Base-by-base conservation (phyloP, 2,888 invertebrate species). In the Meliscaeva auricollis region DNA sequence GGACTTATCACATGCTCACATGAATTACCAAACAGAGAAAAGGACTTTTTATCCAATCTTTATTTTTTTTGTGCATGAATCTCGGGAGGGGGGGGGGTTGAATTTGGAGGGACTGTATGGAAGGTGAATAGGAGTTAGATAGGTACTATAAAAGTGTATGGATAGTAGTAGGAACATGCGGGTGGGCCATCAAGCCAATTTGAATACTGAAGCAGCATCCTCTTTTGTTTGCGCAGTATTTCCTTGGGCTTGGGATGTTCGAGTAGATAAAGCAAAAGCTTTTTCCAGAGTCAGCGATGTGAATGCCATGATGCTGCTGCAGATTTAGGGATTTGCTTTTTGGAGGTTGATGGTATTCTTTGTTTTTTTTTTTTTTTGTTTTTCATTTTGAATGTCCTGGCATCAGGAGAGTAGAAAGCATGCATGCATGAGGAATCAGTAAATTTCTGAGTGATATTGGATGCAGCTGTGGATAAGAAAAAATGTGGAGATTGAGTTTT, bases 1-100 rank as follows among this genome's bases (percentile, higher is more conserved):
- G 87, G 87, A 87, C 87, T 87, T 87, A 87, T 87, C 87, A 87
- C 87, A 83, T 87, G 87, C 83, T 83, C 87, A 83, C 87, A 87
- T 87, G 87, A 87, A 87, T 87, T 87, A 87, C 87, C 87, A 87
- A 87, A 87, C 83, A 83, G 87, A 77, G 80, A 77, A 87, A 68
- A 85, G 81, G 84, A 81, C 84, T 80, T 76, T 84, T 84, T 80
- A 80, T 72, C 81, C 75, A 72, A 68, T 80, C 79, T 80, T 76
- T 52, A 68, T 50, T 38, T 30, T 17, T 56, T 26, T 54, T 35
- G 6, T 38, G 9, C 22, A 58, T 20, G 41, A 22, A 44, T 60
- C 26, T 60, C 4, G 3, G 5, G 35, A 58, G 15, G 58, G 13
- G 2, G 17, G 38, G 60, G 20, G 60, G 17, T 41, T 20, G 56